Conservation (phyloP, 2,888 invertebrate genomes). For the Antheraea yamamai region DNA sequence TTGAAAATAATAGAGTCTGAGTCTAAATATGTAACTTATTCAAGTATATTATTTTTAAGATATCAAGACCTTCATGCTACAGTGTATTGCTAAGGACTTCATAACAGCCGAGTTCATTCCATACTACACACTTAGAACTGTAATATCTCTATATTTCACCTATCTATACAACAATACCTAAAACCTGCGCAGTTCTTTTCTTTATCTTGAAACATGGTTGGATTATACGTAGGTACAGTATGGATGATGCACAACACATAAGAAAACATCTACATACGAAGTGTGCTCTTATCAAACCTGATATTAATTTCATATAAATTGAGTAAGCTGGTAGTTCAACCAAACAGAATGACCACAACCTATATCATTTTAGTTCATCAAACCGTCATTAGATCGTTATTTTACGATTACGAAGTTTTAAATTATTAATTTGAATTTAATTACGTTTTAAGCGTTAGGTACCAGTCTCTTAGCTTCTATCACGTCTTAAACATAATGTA, state of each 20-base stretch:
- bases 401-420: background rate
- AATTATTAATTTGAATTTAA: background rate
- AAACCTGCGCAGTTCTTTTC: no score
- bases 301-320: background rate
- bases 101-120: background rate
- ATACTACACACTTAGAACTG: background rate
- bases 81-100: background rate
- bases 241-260: no score
- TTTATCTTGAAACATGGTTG: no score
- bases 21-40: background rate
- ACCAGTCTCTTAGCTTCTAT: background rate
- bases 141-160: no score
- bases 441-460: background rate
- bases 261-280: no score
- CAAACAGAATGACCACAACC: background rate
- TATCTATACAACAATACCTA: no score
- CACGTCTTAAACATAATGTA: background rate
- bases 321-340: background rate
- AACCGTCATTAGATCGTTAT: background rate
- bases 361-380: background rate
- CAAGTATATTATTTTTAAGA: background rate
- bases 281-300: background rate
- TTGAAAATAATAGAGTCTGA: background rate
- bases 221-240: no score
- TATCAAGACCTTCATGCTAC: background rate